Percentiles rank a stretch among this genome's conserved stretches.
Evolutionary conservation across 92 coral and sea anemone genomes (phyloP).

Genomic region (Epizoanthus ramosus): DNA sequence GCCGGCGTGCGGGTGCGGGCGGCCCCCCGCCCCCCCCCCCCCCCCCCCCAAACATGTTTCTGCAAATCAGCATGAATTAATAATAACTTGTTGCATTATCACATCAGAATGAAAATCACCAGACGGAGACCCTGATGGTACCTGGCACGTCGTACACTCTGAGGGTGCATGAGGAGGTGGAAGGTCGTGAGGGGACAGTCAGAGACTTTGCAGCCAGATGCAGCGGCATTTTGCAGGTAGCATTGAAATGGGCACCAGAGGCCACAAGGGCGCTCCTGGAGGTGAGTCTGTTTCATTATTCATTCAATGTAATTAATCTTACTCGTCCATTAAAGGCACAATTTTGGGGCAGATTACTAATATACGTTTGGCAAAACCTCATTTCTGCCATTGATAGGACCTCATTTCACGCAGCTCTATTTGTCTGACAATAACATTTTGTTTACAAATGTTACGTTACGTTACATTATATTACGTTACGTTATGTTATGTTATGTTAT

Average conservation of each 20-base stretch:
- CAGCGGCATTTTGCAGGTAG: slow-evolving; percentile 93
- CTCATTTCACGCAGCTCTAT: too few relatives aligned
- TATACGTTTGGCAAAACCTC: too few relatives aligned
- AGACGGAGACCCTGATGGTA: slow-evolving; percentile 73
- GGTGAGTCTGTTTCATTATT: slow-evolving; percentile 51
- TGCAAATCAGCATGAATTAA: not conserved
- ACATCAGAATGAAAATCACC: slow-evolving; percentile 86
- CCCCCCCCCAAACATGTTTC: too few relatives aligned
- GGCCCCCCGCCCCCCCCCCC: not conserved
- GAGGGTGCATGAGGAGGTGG: slow-evolving; percentile 90
- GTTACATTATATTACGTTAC: too few relatives aligned
- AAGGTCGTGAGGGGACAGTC: slow-evolving; percentile 96
- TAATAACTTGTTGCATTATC: not conserved
- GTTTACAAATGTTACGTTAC: too few relatives aligned
- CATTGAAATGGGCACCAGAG: slow-evolving; percentile 98
- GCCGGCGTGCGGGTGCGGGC: not conserved
- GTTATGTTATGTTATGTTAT: too few relatives aligned
- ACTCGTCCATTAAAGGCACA: too few relatives aligned
- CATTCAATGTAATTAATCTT: too few relatives aligned
- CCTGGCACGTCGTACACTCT: slow-evolving; percentile 80
- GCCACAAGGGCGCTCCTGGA: slow-evolving; percentile 91
- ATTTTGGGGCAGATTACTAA: too few relatives aligned
- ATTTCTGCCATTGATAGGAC: too few relatives aligned
- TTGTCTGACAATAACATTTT: too few relatives aligned
- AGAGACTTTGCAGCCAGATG: slow-evolving; percentile 96